These are phyloP conservation scores for Kuschelorhynchus macadamiae DNA, from an alignment of 2,888 invertebrate species.

Conservation along the genomic window DNA sequence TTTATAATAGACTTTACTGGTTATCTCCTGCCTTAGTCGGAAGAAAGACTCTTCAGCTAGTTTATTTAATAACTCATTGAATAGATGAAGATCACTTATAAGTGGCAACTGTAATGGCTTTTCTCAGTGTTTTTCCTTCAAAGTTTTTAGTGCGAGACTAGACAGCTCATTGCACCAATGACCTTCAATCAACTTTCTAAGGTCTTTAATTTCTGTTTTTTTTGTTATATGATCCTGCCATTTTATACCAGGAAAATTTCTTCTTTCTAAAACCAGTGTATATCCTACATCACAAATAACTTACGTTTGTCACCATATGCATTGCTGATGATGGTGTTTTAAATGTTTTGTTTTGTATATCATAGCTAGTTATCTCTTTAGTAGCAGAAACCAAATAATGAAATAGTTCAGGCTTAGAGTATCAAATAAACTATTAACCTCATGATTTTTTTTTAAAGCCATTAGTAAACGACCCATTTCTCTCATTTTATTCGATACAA, in stretches of 20 bases:
- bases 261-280: constrained; percentile 47
- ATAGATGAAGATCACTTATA: constrained; percentile 50
- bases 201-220: constrained; percentile 43
- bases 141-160: constrained; percentile 53
- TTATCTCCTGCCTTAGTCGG: constrained; percentile 25
- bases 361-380: constrained; percentile 52
- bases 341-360: constrained; percentile 40
- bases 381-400: constrained; percentile 30
- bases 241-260: constrained; percentile 36
- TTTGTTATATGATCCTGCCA: constrained; percentile 23
- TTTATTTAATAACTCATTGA: constrained; percentile 46
- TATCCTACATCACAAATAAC: constrained; percentile 43
- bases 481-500: too few relatives aligned
- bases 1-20: constrained; percentile 47
- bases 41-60: constrained; percentile 44
- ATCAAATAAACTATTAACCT: constrained; percentile 42
- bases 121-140: constrained; percentile 53
- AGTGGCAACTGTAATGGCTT: constrained; percentile 55
- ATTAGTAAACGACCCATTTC: constrained; percentile 47
- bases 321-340: constrained; percentile 49
- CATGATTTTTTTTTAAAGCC: constrained; percentile 37
- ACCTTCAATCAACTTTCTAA: constrained; percentile 43
- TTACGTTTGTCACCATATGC: constrained; percentile 51
- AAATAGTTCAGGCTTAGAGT: constrained; percentile 47
- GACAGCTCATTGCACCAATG: constrained; percentile 56